Base-by-base conservation (phyloP, 2,888 invertebrate species). In the Amblyteles armatorius region DNA sequence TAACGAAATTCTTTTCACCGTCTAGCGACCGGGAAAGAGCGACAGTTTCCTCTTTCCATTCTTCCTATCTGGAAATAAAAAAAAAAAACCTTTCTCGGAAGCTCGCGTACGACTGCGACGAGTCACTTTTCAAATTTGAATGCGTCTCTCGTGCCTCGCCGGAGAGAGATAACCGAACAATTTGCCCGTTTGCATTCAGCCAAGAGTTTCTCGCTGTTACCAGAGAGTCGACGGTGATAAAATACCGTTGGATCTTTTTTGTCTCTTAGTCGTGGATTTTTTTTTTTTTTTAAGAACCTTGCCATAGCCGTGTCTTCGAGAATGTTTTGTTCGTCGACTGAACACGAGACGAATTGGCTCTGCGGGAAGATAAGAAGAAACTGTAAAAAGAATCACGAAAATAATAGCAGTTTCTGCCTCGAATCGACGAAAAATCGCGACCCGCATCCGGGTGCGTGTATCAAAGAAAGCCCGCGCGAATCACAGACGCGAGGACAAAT, bases 381-480 rank as follows among this genome's bases (percentile, higher is more conserved):
- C 22, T 6, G 22, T 19, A 52, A 7, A 52, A 52, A 52, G 22
- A 57, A 90, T 88, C 88, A 90, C 86, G 69, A 33, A 78, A 86
- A 90, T 89, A 40, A 40, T 19, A 19, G 19, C 0, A 60, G 13
- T 63, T 33, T 88, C 90, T 89, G 88, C 86, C 79, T 86, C 87
- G 85, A 85, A 87, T 87, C 80, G 19, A 44, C 7, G 40, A 19
- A 84, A 90, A 88, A 89, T 84, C 88, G 83, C 87, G 90, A 90
- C 88, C 88, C 87, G 91, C 89, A 90, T 90, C 89, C 89, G 90
- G 90, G 90, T 89, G 82, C 79, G 90, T 88, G 90, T 88, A 88
- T 87, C 88, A 87, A 87, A 90, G 87, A 60, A n/a, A 26, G 9
- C 29, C 40, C 16, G 11, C n/a, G 88, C n/a, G 72, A 87, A 86